Percentiles rank a stretch among this genome's conserved stretches.
phyloP scores from a whole-genome alignment of 2,888 invertebrate genomes.

The Lathronympha strigana region DNA sequence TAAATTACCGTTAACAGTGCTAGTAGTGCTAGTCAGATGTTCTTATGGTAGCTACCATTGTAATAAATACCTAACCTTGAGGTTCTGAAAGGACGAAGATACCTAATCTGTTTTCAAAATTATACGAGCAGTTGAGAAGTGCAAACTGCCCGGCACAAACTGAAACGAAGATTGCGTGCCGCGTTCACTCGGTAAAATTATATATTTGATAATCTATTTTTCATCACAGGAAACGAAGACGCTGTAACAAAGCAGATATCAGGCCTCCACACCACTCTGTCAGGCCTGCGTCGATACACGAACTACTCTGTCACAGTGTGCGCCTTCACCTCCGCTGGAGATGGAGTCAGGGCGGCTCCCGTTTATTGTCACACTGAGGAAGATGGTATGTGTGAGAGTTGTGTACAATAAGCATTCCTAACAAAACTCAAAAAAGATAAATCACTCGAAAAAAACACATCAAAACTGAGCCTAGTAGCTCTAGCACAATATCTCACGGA shows the following conservation, averaged over 20 bases:
- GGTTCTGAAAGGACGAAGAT: no score
- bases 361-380: constrained; percentile 95
- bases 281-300: constrained; percentile 92
- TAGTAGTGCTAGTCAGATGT: no score
- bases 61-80: no score
- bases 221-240: constrained; percentile 86
- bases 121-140: no score
- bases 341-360: constrained; percentile 93
- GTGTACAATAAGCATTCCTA: not conserved
- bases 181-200: not conserved
- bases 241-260: constrained; percentile 90
- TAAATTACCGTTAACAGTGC: no score
- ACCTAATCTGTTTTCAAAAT: no score
- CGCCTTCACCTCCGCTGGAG: constrained; percentile 95
- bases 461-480: no score
- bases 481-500: no score
- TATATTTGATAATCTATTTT: no score
- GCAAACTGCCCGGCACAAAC: no score
- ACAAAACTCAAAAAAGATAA: not conserved
- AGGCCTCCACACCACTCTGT: constrained; percentile 87
- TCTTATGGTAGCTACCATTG: no score
- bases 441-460: no score
- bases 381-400: constrained; percentile 86
- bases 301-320: constrained; percentile 96
- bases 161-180: not conserved